A percentile compares a stretch with the other conserved stretches of the same genome.
Evolutionary conservation across 2,888 invertebrate species (phyloP).

Genomic region (Leistus spinibarbis): DNA sequence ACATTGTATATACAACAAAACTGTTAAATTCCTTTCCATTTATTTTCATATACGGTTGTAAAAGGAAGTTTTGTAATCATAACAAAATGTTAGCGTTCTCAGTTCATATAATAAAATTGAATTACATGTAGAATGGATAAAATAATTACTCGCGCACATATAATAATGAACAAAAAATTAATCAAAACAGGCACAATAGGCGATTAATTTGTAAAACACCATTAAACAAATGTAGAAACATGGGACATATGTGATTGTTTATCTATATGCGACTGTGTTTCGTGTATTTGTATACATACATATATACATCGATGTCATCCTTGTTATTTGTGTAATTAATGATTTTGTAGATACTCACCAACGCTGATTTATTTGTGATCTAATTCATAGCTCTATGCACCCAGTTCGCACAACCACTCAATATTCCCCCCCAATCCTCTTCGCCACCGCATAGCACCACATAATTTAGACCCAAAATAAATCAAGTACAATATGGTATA

Average conservation of each 20-base stretch:
- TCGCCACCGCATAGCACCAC: background rate
- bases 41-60: no score
- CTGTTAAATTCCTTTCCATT: no score
- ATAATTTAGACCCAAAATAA: background rate
- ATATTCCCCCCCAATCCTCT: no score
- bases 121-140: background rate
- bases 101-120: background rate
- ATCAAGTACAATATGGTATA: background rate
- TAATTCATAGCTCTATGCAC: slow-evolving; percentile 11
- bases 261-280: background rate
- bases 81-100: no score
- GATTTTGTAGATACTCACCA: slow-evolving; percentile 27
- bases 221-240: background rate
- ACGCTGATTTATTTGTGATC: slow-evolving; percentile 21
- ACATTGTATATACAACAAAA: no score
- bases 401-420: background rate
- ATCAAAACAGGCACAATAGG: background rate
- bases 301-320: background rate
- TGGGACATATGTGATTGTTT: background rate
- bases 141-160: background rate
- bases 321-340: slow-evolving; percentile 31
- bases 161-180: background rate
- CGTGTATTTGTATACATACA: background rate
- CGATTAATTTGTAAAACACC: background rate
- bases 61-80: no score